Base-by-base conservation (phyloP, 2,888 invertebrate species). In the Agriopis aurantiaria region DNA sequence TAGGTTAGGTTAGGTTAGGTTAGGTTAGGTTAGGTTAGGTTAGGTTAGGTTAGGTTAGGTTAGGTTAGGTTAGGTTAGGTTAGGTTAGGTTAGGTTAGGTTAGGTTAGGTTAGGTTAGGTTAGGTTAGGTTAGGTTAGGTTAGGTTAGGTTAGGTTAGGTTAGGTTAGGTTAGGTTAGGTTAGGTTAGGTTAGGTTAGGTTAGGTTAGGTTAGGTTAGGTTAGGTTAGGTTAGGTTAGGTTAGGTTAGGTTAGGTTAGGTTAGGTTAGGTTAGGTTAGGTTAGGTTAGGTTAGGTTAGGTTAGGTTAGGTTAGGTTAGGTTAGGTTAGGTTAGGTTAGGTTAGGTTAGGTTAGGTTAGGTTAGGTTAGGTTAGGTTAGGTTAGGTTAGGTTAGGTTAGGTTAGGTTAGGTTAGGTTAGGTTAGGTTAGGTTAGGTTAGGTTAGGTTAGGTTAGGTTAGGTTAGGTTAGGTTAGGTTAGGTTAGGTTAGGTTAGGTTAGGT, bases 131-230 rank as follows among this genome's bases (percentile, higher is more conserved):
- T 73, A 57, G 57, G 57, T 57, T 69, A 69, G 72, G 72, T 69
- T 67, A 69, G 67, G 69, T 73, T 69, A 69, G 67, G 72, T 69
- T 73, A 64, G 69, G 69, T 69, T 69, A 69, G 59, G 73, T 63
- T 70, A 60, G 73, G 69, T 65, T 77, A 70, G 72, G 75, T 75
- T 75, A 76, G 74, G 78, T 75, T 75, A 75, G 76, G 78, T 76
- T 74, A 73, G 75, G 75, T 74, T 73, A 74, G 75, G 75, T 75
- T 75, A 73, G 74, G 75, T 73, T 75, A 73, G 74, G 57, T 57
- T 57, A 57, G 57, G 57, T 57, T 57, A 57, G 57, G 57, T 57
- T 75, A 65, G 65, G 65, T 65, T 65, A 57, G 70, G 59, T 52
- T 40, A 52, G 40, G 43, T 43, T 51, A 51, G 62, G 51, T 51